Base-by-base conservation (phyloP, 2,888 invertebrate species). In the Epiperipatus broadwayi region DNA sequence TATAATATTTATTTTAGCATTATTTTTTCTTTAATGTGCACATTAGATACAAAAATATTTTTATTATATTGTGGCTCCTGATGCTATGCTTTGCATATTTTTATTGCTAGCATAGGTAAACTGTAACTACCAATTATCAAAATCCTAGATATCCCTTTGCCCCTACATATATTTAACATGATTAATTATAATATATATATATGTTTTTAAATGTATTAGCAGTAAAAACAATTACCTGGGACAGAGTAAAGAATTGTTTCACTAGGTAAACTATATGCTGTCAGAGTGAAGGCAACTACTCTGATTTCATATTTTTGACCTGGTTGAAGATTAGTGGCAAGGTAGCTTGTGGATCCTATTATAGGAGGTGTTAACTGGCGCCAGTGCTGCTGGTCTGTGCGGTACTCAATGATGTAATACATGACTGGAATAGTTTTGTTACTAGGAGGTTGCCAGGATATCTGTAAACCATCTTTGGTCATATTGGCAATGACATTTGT, bases 351-450 rank as follows among this genome's bases (percentile, higher is more conserved):
- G 34, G 33, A 21, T 5, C 19, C 19, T 7, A 7, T 15, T 7
- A 30, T 7, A 8, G 7, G 31, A 12, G 7, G 7, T 15, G 42
- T 46, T 36, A 44, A 46, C 8, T 39, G 39, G 21, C 39, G 40
- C 47, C 47, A 48, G 8, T 40, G 36, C 12, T 7, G 21, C 21
- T 43, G 43, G 59, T 84, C 84, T 35, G 80, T 80, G 56, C 78
- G 75, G 65, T 83, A 85, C 65, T 84, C 81, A 62, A 87, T 83
- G 47, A 78, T 78, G 64, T 85, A 87, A 66, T 79, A 78, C 62
- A 78, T 76, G 49, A 85, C 74, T 27, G 48, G 47, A 19, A 50
- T 44, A 15, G 46, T 71, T 49, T 75, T 71, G 58, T 85, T 83
- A 49, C 75, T 55, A 20, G 85, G 85, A 50, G 75, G 71, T 63